Evolutionary conservation across 2,797 vertebrate species (phyloP).

Genomic region (Buceros bicornis): DNA sequence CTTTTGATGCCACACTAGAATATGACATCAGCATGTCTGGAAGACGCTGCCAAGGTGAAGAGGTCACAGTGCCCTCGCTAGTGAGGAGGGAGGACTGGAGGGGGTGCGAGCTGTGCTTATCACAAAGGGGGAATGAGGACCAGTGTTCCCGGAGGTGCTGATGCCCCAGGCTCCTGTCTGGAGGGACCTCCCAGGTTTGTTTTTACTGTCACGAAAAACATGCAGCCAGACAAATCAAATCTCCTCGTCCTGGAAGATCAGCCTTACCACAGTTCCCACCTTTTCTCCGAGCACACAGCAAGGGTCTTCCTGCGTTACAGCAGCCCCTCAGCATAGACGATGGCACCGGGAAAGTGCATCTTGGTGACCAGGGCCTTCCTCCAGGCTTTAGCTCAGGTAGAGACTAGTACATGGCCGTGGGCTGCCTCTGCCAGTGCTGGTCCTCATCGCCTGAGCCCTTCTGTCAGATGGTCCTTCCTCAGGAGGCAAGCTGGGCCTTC

Average conservation of each 20-base stretch:
- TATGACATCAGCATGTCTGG: rapidly evolving
- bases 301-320: not conserved
- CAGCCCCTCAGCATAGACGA: not conserved
- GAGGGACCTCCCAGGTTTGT: not conserved
- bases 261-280: not conserved
- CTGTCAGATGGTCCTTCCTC: not conserved
- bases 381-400: not conserved
- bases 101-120: not conserved
- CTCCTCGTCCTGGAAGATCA: not conserved
- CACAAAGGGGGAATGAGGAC: rapidly evolving
- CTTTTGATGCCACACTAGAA: rapidly evolving
- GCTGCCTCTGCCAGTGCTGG: not conserved
- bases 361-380: not conserved
- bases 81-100: not conserved
- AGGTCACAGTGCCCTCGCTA: rapidly evolving
- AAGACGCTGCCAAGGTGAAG: not conserved
- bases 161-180: rapidly evolving
- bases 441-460: not conserved
- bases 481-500: not conserved
- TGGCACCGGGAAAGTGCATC: not conserved
- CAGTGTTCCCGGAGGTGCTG: not conserved
- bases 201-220: not conserved
- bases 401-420: not conserved
- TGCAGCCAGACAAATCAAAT: not conserved
- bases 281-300: not conserved